phyloP scores from a whole-genome alignment of 2,888 invertebrate genomes.

The Xylota segnis region DNA sequence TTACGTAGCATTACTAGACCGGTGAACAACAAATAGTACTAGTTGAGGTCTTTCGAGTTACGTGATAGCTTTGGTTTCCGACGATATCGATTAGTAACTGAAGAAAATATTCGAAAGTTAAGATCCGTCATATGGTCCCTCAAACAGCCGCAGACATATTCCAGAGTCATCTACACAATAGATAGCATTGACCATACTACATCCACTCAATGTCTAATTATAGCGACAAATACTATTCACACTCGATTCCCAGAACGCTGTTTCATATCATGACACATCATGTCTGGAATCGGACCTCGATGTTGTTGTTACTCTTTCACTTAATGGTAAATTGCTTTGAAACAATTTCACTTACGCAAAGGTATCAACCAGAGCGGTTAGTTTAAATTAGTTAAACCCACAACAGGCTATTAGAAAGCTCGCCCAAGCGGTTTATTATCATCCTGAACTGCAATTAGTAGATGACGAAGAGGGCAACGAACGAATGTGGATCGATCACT shows the following conservation, averaged over 20 bases:
- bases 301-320: slow-evolving; percentile 7
- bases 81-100: too few relatives aligned
- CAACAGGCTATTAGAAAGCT: slow-evolving; percentile 69
- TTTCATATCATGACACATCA: not conserved
- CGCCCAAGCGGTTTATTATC: slow-evolving; percentile 70
- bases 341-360: slow-evolving; percentile 59
- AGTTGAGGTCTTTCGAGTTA: too few relatives aligned
- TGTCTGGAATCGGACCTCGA: not conserved
- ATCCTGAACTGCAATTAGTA: slow-evolving; percentile 54
- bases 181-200: too few relatives aligned
- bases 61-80: too few relatives aligned
- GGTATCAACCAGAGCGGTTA: slow-evolving; percentile 36
- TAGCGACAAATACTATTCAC: not conserved
- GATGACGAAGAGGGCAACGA: slow-evolving; percentile 61
- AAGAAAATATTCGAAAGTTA: too few relatives aligned
- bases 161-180: too few relatives aligned
- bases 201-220: not conserved
- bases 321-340: slow-evolving; percentile 16
- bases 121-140: too few relatives aligned
- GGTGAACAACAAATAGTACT: too few relatives aligned
- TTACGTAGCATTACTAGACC: too few relatives aligned
- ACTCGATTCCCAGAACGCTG: not conserved
- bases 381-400: slow-evolving; percentile 55
- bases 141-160: too few relatives aligned
- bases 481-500: slow-evolving; percentile 58